Evolutionary conservation across 2,797 vertebrate genomes (phyloP), one percentile per base, ranked within the genome.

Genomic region (Odontamblyopus rebecca): DNA sequence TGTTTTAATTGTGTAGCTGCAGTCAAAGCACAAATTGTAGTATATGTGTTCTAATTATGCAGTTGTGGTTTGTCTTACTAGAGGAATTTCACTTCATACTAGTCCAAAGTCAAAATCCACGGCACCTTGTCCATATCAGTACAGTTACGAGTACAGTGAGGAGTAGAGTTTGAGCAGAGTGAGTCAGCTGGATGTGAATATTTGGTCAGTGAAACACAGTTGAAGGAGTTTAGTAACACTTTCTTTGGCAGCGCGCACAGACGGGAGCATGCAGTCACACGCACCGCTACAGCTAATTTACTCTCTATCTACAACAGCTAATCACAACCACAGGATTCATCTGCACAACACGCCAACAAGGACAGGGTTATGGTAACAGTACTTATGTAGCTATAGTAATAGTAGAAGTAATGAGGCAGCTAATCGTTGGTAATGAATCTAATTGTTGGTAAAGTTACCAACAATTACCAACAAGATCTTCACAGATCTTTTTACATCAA

Each of bases 221-320:
- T 53, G 53, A 76, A 61, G 38, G 32, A 63, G 61, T 69, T 73
- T 80, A 61, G 66, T 61, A 82, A 79, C 68, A 35, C 66, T 75
- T 8, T 80, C 73, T 81, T 73, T 69, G 71, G 67, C 75, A 75
- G 19, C 27, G 75, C 62, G 54, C 11, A 23, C 68, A 69, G 41
- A 64, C 68, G 64, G 32, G 41, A 70, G 72, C 68, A 76, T 51
- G 68, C 73, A 64, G 41, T 75, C 61, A 60, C 79, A 75, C 54
- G 74, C 76, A 73, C 63, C 56, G 67, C 62, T 74, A 13, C 13
- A 67, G 56, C 15, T 78, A 57, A 76, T 84, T 74, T 69, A 23
- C 30, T 71, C 68, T 67, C 27, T 71, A 44, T 82, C 35, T 50
- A 57, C 50, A 0, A 27, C 29, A 72, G 69, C 51, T 57, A 11